These are phyloP conservation scores for Sebastes kiyomatsui DNA, from an alignment of 2,797 vertebrate genomes.

Conservation along the genomic window DNA sequence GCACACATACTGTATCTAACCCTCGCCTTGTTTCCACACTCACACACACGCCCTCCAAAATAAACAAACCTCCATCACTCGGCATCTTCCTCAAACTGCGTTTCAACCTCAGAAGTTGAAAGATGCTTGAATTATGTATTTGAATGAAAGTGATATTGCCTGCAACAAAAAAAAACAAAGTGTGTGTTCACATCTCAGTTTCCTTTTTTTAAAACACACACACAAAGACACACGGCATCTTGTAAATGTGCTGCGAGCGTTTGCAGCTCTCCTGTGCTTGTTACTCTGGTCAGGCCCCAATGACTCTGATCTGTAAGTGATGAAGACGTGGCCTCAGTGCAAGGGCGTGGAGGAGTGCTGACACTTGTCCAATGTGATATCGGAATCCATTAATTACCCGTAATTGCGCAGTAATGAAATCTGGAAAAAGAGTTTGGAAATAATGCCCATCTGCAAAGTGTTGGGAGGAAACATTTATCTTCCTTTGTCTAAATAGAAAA, in stretches of 20 bases:
- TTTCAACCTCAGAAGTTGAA: constrained; percentile 77
- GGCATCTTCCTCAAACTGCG: constrained; percentile 44
- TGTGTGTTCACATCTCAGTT: constrained; percentile 36
- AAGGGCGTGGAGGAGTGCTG: constrained; percentile 26
- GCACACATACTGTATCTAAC: constrained; percentile 41
- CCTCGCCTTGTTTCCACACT: constrained; percentile 47
- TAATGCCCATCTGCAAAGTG: background rate
- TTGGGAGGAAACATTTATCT: background rate
- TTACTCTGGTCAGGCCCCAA: constrained; percentile 41
- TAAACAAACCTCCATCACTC: constrained; percentile 55
- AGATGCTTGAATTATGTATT: constrained; percentile 65
- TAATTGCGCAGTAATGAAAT: constrained; percentile 48
- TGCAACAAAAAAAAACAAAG: constrained; percentile 41
- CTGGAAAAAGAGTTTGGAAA: constrained; percentile 9
- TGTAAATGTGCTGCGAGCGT: constrained; percentile 12
- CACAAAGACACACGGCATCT: constrained; percentile 10
- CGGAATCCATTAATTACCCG: constrained; percentile 33
- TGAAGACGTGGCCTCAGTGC: constrained; percentile 41
- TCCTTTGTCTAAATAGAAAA: background rate
- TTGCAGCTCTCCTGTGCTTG: constrained; percentile 32
- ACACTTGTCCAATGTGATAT: constrained; percentile 27
- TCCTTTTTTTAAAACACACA: constrained; percentile 19
- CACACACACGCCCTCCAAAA: constrained; percentile 26
- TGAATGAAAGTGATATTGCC: constrained; percentile 59
- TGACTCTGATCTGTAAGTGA: constrained; percentile 45